Base-by-base conservation (phyloP, 1,140 invertebrate species). In the Rhyacophila brunnea region DNA sequence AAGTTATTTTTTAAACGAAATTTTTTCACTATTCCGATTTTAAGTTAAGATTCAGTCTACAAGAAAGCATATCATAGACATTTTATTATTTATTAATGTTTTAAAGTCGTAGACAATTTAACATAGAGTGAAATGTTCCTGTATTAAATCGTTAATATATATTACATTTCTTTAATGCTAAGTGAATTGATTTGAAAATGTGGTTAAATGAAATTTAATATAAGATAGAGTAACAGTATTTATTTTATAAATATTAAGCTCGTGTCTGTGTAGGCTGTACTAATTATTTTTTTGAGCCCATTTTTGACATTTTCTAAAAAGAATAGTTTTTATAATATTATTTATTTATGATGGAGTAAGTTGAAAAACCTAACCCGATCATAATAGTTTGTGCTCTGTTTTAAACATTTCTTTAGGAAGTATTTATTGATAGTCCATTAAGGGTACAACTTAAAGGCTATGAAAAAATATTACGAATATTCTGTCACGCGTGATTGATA, bases 51-150 rank as follows among this genome's bases (percentile, higher is more conserved):
- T 53, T 62, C 60, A 62, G 60, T 62, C 60, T 62, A 62, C 60
- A 36, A 47, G 60, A 62, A 56, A 62, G 60, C 60, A 62, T 62
- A 62, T 52, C 54, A 62, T 62, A 62, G 60, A 62, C 60, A n/a
- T 19, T 51, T 15, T 15, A 40, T 49, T 51, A 34, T 44, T 58
- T 50, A 36, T 51, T 35, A 51, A 34, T 32, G n/a, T 20, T 45
- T 28, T 28, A 46, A 50, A 58, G 47, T 58, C 43, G 44, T 58
- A 51, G 47, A 58, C 56, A 58, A 36, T 58, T 58, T 48, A 14
- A 38, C 18, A 47, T 57, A 23, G 20, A 48, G 34, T 44, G 13
- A 43, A 18, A 57, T 57, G 13, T 57, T 42, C 54, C 54, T 57
- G 54, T 57, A 57, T 57, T 35, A 42, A 57, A 49, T 48, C 28